A percentile compares a stretch with the other conserved stretches of the same genome.
Evolutionary conservation across 2,113 vertebrate species (phyloP).

Genomic region (Chaetodon auriga): DNA sequence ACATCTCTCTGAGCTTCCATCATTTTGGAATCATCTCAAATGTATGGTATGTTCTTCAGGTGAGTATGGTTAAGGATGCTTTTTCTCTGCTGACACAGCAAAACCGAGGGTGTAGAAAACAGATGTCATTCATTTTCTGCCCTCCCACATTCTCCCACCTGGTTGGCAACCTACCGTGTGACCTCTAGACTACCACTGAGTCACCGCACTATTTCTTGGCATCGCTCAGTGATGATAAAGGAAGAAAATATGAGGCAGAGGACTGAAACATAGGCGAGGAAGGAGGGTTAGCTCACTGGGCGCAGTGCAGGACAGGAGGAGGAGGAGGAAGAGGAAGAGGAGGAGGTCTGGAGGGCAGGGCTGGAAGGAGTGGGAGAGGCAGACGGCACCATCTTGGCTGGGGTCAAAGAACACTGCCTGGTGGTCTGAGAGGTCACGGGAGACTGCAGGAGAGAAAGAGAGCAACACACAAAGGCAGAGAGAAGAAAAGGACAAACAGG

Average conservation of each 20-base stretch:
- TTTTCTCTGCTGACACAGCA: not conserved
- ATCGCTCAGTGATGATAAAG: not conserved
- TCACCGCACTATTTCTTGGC: not conserved
- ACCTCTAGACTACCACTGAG: not conserved
- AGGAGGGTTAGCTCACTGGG: slow-evolving; percentile 77
- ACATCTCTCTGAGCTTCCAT: not conserved
- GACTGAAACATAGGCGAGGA: slow-evolving; percentile 18
- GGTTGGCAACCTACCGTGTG: not conserved
- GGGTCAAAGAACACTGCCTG: slow-evolving; percentile 80
- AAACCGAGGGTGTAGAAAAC: not conserved
- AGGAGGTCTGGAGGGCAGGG: slow-evolving; percentile 80
- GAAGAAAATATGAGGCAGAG: slow-evolving; percentile 13
- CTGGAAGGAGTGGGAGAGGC: slow-evolving; percentile 76
- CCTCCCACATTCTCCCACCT: not conserved
- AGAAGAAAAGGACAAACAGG: slow-evolving; percentile 11
- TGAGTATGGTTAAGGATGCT: not conserved
- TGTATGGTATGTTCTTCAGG: not conserved
- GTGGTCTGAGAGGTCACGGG: slow-evolving; percentile 81
- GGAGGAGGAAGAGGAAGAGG: slow-evolving; percentile 69
- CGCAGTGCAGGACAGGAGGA: slow-evolving; percentile 74
- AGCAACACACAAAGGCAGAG: slow-evolving; percentile 34
- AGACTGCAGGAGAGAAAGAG: slow-evolving; percentile 77
- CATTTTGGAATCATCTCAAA: not conserved
- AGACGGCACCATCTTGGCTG: slow-evolving; percentile 84
- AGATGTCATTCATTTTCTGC: not conserved